Evolutionary conservation across 2,797 vertebrate species (phyloP), one percentile per base, ranked within the genome.

Genomic region (Pogonophryne albipinna): DNA sequence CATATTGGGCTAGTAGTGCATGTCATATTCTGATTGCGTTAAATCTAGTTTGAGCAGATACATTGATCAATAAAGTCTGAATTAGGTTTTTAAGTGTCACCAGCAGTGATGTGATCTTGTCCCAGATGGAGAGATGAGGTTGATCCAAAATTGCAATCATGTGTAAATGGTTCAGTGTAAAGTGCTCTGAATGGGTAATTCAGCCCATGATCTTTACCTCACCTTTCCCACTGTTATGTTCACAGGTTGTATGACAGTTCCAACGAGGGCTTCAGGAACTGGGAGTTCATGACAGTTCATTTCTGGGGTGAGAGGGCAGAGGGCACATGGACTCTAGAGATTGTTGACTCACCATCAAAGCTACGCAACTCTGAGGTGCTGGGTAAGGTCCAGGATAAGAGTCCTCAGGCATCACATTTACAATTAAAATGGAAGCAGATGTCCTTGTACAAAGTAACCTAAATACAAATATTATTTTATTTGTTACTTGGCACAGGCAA

Each of bases 211-310:
- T 38, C 34, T 38, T 50, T n/a, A 56, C 14, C 50, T 52, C 20
- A 69, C 3, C 17, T 42, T 70, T 27, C 1, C 20, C 3, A 13
- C 20, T 50, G 19, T 57, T 69, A 42, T 71, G 17, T 50, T 67
- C 53, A 17, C 91, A 98, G 97, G 73, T 87, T 95, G 69, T 96
- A 96, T 47, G 97, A 99, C 89, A 95, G 94, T 79, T 98, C 97
- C 56, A 97, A 90, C 0, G 95, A 97, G 79, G 97, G 97, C 3
- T 99, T 99, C 88, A 97, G 95, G 56, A 95, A 96, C 93, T 99
- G 97, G 97, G 96, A 97, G 82, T 98, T 99, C 91, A 98, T 99
- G 97, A 96, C 96, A 0, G 96, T 98, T 55, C 97, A 99, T 85
- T 97, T 97, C 85, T 99, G 97, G 97, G 97, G 97, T 8, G 97